These are phyloP conservation scores for Chaetura pelagica DNA, from an alignment of 2,113 vertebrate genomes.

Conservation along the genomic window DNA sequence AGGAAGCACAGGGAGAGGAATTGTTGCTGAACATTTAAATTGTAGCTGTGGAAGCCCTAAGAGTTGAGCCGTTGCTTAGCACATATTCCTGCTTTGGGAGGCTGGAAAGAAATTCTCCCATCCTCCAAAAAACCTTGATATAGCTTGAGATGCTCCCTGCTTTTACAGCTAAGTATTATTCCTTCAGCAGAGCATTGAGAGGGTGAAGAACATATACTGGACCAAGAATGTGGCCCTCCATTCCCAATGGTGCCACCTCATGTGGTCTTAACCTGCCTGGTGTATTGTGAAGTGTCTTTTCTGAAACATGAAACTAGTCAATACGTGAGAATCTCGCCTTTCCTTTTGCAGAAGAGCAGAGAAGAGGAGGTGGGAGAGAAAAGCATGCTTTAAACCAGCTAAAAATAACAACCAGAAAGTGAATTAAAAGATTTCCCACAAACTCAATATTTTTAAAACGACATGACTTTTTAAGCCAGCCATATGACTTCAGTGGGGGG, in stretches of 20 bases:
- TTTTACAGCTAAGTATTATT: background rate
- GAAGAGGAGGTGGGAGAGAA: background rate
- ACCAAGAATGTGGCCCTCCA: background rate
- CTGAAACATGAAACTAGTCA: background rate
- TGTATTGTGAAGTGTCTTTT: background rate
- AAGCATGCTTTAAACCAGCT: background rate
- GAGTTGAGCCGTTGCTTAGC: background rate
- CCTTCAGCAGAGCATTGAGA: background rate
- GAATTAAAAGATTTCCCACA: background rate
- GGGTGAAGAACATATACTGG: background rate
- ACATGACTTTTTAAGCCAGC: constrained; percentile 23
- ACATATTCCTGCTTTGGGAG: background rate
- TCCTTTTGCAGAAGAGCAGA: background rate
- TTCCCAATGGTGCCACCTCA: background rate
- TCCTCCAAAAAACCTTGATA: background rate
- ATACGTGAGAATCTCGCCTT: background rate
- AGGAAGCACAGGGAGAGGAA: background rate
- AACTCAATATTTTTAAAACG: constrained; percentile 20
- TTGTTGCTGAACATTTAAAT: background rate
- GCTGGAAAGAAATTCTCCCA: background rate
- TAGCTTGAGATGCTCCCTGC: background rate
- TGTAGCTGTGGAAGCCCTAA: background rate
- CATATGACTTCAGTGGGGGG: background rate
- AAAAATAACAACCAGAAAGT: background rate
- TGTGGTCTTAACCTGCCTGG: background rate